Conservation (phyloP, 2,113 vertebrate genomes). For the rat (Rattus norvegicus) region DNA sequence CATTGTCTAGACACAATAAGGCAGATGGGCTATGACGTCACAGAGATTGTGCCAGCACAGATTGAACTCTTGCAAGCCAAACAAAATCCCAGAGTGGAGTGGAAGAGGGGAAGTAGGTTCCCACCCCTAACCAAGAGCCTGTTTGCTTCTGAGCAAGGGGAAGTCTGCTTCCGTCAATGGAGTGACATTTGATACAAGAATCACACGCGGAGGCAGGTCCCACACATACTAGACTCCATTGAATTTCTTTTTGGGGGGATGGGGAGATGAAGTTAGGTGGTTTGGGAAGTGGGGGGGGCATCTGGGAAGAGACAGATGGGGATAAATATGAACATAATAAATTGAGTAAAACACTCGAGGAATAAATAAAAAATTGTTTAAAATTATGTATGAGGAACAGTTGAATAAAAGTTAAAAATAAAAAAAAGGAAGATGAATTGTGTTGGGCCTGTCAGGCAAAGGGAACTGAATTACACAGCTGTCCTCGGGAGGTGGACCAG, state of each 20-base stretch:
- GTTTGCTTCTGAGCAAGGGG: neutral
- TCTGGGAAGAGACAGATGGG: neutral
- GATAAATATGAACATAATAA: neutral
- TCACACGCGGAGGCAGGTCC: neutral
- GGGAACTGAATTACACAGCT: neutral
- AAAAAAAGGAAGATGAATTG: slow-evolving; percentile 10
- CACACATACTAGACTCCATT: neutral
- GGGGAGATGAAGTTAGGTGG: neutral
- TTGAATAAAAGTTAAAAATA: neutral
- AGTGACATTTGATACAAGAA: neutral
- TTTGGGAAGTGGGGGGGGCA: neutral
- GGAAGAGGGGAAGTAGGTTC: neutral
- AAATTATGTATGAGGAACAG: neutral
- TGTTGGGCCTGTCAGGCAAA: neutral
- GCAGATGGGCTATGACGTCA: neutral
- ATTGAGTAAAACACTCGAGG: neutral
- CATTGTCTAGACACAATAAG: neutral
- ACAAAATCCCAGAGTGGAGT: neutral
- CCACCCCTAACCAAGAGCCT: neutral
- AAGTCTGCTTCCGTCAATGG: neutral
- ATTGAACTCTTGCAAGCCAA: neutral
- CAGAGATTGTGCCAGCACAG: neutral
- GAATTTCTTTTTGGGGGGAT: neutral
- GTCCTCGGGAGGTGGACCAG: neutral
- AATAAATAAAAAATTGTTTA: neutral